These are phyloP conservation scores for Mantis religiosa DNA, from an alignment of 2,888 invertebrate genomes.

Conservation along the genomic window DNA sequence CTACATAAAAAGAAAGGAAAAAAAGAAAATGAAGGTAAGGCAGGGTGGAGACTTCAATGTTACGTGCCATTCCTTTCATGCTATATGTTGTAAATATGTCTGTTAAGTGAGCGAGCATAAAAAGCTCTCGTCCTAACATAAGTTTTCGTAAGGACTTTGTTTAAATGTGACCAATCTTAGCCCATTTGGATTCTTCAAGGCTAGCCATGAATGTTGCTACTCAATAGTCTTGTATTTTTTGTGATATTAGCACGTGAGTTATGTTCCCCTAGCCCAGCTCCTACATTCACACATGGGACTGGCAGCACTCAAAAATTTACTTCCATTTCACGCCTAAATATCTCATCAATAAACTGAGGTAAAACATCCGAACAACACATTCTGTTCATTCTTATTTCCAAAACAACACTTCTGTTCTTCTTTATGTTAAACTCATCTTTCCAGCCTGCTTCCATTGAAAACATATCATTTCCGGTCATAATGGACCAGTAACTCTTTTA, in stretches of 20 bases:
- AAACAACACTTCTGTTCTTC: no score
- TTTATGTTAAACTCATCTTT: no score
- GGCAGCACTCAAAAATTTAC: background rate
- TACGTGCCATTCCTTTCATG: background rate
- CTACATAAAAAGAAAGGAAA: no score
- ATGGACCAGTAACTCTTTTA: no score
- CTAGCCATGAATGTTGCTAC: background rate
- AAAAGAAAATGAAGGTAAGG: no score
- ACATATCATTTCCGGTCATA: no score
- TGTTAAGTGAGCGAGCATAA: background rate
- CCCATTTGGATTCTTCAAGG: background rate
- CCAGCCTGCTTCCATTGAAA: no score
- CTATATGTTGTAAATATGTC: background rate
- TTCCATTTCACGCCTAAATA: no score
- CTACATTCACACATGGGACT: background rate
- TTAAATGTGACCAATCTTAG: background rate
- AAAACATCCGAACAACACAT: no score
- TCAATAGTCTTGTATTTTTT: background rate
- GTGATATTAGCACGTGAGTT: background rate
- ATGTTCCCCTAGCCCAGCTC: background rate
- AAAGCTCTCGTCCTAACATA: background rate
- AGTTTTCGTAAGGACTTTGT: background rate
- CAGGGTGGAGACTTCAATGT: background rate
- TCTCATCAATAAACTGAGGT: no score
- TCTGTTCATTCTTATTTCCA: no score